These are phyloP conservation scores for Menura novaehollandiae DNA, from an alignment of 2,113 vertebrate genomes.

Conservation along the genomic window DNA sequence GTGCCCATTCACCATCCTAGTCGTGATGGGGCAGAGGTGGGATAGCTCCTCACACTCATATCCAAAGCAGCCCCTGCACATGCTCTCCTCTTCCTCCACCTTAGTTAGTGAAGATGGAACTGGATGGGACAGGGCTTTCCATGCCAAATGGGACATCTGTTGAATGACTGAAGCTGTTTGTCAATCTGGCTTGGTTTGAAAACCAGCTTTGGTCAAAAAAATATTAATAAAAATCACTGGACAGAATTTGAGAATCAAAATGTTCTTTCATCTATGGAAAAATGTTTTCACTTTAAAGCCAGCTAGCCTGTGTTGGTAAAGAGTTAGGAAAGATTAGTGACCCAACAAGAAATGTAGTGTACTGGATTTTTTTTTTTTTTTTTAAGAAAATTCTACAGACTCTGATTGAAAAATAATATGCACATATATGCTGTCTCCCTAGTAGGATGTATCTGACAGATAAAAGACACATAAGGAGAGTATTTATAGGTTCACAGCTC, in stretches of 20 bases:
- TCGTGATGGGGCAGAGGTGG: accelerated
- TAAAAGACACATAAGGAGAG: background rate
- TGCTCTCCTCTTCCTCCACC: background rate
- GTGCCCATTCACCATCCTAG: background rate
- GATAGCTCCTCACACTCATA: background rate
- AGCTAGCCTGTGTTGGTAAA: background rate
- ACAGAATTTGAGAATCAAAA: background rate
- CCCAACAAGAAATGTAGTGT: background rate
- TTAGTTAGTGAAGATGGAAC: background rate
- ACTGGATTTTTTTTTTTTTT: background rate
- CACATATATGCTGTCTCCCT: background rate
- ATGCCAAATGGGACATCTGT: background rate
- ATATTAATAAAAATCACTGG: too few relatives aligned
- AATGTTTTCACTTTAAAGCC: background rate
- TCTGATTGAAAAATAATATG: background rate
- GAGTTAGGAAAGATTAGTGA: background rate
- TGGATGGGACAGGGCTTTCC: background rate
- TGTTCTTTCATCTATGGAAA: background rate
- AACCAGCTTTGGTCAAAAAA: background rate
- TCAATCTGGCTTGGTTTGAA: background rate
- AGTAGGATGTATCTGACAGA: background rate
- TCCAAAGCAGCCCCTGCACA: background rate
- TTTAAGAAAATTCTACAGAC: background rate
- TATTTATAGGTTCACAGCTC: background rate
- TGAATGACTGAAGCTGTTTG: background rate